A percentile compares a stretch with the other conserved stretches of the same genome.
phyloP scores from a whole-genome alignment of 1,140 invertebrate genomes.

The Coenobita brevimanus region DNA sequence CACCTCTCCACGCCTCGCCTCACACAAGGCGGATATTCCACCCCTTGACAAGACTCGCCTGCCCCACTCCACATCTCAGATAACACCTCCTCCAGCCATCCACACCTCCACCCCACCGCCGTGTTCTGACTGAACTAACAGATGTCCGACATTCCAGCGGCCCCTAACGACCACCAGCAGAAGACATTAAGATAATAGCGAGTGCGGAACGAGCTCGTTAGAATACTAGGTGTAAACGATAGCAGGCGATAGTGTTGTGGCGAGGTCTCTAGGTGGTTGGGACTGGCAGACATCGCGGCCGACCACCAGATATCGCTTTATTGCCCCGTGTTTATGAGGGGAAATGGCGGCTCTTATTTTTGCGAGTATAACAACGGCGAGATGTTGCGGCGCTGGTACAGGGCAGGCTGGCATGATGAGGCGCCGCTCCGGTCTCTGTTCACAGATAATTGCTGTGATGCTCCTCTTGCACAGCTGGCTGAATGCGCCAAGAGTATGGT shows the following conservation, averaged over 20 bases:
- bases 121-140: constrained; percentile 59
- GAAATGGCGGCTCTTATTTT: constrained; percentile 39
- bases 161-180: constrained; percentile 49
- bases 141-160: constrained; percentile 53
- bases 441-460: too few species aligned
- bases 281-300: background rate
- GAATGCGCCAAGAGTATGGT: too few species aligned
- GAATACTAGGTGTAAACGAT: constrained; percentile 57
- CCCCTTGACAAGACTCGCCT: too few species aligned
- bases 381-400: background rate
- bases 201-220: constrained; percentile 55
- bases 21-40: too few species aligned
- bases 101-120: constrained; percentile 11
- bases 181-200: constrained; percentile 60
- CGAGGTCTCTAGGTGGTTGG: background rate
- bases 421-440: too few species aligned
- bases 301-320: constrained; percentile 38
- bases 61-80: background rate
- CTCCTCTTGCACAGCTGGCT: too few species aligned
- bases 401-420: background rate
- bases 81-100: background rate
- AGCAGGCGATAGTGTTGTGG: constrained; percentile 39
- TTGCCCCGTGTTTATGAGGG: constrained; percentile 19
- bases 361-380: too few species aligned
- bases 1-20: too few species aligned